Percentiles rank a stretch among this genome's conserved stretches.
phyloP scores from a whole-genome alignment of 1,140 invertebrate genomes.

The Protaetia brevitarsis region DNA sequence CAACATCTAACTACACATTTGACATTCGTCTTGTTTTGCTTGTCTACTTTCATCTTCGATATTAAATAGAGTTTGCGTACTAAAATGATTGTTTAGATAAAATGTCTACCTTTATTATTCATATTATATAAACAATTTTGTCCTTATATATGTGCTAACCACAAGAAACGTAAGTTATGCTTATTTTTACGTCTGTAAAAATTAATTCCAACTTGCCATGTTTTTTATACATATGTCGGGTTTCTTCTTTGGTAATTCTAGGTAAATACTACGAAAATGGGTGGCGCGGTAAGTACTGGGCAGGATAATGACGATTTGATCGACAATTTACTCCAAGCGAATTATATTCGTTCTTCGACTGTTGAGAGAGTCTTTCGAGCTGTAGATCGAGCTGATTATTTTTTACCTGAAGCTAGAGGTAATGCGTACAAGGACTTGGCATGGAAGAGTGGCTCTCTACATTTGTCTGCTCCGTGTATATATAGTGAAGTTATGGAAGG shows the following conservation, averaged over 20 bases:
- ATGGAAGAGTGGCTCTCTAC: constrained; percentile 78
- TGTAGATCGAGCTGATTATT: constrained; percentile 82
- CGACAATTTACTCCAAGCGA: constrained; percentile 73
- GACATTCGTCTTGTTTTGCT: constrained; percentile 23
- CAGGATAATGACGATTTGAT: constrained; percentile 83
- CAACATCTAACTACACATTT: constrained; percentile 16
- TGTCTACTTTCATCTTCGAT: constrained; percentile 14
- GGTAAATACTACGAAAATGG: constrained; percentile 54
- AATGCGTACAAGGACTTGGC: constrained; percentile 81
- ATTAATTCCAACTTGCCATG: background rate
- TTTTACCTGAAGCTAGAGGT: constrained; percentile 62
- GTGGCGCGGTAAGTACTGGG: constrained; percentile 76
- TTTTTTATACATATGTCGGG: background rate
- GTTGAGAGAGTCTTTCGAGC: constrained; percentile 80
- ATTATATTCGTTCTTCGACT: constrained; percentile 68
- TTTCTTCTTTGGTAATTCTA: background rate
- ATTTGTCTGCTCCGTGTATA: constrained; percentile 87
- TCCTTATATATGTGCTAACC: background rate
- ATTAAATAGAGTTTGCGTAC: constrained; percentile 22
- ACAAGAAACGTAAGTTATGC: background rate
- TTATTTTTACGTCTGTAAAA: background rate
- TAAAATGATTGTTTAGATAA: constrained; percentile 22
- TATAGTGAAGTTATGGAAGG: constrained; percentile 89
- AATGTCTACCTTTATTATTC: constrained; percentile 15
- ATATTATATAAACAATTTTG: constrained; percentile 1